Evolutionary conservation across 2,888 invertebrate species (phyloP).

Genomic region (Adelphocoris suturalis): DNA sequence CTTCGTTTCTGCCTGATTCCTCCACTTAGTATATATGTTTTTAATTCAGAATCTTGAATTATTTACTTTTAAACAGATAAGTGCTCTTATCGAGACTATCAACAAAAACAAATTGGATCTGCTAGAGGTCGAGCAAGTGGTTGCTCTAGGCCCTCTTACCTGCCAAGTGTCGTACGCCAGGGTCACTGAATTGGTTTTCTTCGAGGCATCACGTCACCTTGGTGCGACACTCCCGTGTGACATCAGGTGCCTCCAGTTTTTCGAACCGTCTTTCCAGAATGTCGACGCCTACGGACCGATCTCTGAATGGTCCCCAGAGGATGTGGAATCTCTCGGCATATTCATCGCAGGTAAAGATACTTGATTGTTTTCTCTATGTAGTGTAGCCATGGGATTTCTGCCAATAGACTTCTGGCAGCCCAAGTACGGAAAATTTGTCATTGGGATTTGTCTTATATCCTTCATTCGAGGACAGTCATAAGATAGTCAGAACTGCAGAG

Average conservation of each 20-base stretch:
- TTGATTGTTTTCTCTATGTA: too few relatives aligned
- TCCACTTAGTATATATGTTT: too few relatives aligned
- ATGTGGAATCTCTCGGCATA: slow-evolving; percentile 74
- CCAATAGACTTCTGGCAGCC: too few relatives aligned
- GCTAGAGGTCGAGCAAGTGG: slow-evolving; percentile 67
- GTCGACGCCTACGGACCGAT: slow-evolving; percentile 73
- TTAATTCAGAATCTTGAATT: too few relatives aligned
- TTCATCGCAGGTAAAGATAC: slow-evolving; percentile 74
- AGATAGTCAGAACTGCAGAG: too few relatives aligned
- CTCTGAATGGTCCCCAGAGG: slow-evolving; percentile 74
- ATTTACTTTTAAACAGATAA: slow-evolving; percentile 35
- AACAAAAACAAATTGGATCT: slow-evolving; percentile 1
- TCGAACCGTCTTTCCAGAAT: slow-evolving; percentile 70
- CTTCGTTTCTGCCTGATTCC: too few relatives aligned
- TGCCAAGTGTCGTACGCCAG: slow-evolving; percentile 65
- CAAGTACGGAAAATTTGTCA: too few relatives aligned
- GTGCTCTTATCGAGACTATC: background rate
- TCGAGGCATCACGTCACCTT: slow-evolving; percentile 71
- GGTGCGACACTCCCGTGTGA: slow-evolving; percentile 73
- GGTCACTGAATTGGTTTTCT: slow-evolving; percentile 59
- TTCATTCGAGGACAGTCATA: too few relatives aligned
- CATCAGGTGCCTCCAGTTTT: slow-evolving; percentile 71
- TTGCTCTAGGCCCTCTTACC: slow-evolving; percentile 66
- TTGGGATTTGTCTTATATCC: background rate
- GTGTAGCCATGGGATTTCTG: too few relatives aligned